Percentiles rank a stretch among this genome's conserved stretches.
These are phyloP conservation scores for Chloromyia formosa DNA, from an alignment of 2,888 invertebrate species.

Conservation along the genomic window DNA sequence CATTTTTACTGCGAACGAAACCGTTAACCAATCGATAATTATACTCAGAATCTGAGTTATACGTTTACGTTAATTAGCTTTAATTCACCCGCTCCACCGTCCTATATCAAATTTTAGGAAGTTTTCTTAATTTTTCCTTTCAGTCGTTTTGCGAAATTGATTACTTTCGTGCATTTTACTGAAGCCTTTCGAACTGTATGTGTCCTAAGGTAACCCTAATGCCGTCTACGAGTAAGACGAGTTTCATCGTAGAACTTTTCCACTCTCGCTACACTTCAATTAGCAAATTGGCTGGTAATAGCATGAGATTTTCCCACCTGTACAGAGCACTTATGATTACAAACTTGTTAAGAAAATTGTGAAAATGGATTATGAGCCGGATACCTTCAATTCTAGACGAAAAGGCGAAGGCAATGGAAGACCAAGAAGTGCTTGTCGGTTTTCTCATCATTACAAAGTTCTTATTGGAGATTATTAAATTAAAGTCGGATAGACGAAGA, in stretches of 20 bases:
- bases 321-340: conserved; percentile 25
- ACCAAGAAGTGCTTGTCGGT: neutral
- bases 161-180: no score
- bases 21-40: no score
- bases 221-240: no score
- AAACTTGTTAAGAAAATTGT: conserved; percentile 37
- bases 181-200: no score
- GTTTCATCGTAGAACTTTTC: conserved; percentile 20
- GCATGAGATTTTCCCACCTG: conserved; percentile 24
- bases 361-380: conserved; percentile 1
- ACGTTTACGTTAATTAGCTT: no score
- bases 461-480: conserved; percentile 37
- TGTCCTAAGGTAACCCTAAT: no score
- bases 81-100: no score
- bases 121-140: no score
- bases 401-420: neutral
- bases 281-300: conserved; percentile 29
- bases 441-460: conserved; percentile 29
- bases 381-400: neutral
- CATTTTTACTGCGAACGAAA: no score
- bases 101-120: no score
- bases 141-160: no score
- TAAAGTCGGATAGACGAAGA: conserved; percentile 8
- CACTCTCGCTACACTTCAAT: conserved; percentile 32
- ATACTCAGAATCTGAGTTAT: no score